Conservation (phyloP, 2,797 vertebrate genomes). For the Acipenser transmontanus region DNA sequence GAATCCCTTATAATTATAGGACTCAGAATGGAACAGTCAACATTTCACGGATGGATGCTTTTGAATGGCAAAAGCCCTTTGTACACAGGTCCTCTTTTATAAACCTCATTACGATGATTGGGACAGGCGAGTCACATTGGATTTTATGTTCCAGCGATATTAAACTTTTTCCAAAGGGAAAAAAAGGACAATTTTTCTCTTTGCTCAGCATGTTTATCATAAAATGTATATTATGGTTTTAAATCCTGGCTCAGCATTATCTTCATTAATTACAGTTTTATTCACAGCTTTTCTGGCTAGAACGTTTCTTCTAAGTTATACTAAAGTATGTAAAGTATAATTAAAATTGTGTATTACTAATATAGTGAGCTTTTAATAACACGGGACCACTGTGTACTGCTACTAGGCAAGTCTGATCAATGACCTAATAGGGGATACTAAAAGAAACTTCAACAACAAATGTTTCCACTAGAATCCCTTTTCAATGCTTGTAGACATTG, state of each 20-base stretch:
- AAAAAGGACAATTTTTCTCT: slow-evolving; percentile 6
- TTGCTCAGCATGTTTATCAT: slow-evolving; percentile 16
- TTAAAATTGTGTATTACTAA: too few species aligned
- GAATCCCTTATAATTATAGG: background rate
- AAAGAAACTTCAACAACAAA: too few species aligned
- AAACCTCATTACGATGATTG: slow-evolving; percentile 16
- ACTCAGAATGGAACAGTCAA: slow-evolving; percentile 6
- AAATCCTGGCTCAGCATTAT: slow-evolving; percentile 7
- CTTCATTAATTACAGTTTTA: slow-evolving; percentile 7
- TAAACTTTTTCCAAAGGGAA: slow-evolving; percentile 8
- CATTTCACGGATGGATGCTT: slow-evolving; percentile 1
- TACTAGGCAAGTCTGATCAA: too few species aligned
- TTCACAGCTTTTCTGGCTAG: slow-evolving; percentile 16
- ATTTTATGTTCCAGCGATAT: slow-evolving; percentile 16
- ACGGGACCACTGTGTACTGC: too few species aligned
- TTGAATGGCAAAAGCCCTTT: slow-evolving; percentile 11
- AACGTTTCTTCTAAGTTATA: too few species aligned
- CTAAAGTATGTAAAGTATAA: too few species aligned
- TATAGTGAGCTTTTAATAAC: too few species aligned
- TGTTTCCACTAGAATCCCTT: too few species aligned
- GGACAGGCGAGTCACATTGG: slow-evolving; percentile 3
- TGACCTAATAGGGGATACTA: too few species aligned
- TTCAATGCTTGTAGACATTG: too few species aligned
- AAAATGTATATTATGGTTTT: slow-evolving; percentile 15
- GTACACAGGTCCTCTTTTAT: slow-evolving; percentile 12